Percentiles rank a stretch among this genome's conserved stretches.
These are phyloP conservation scores for Panonychus citri DNA, from an alignment of 1,140 invertebrate species.

Conservation along the genomic window DNA sequence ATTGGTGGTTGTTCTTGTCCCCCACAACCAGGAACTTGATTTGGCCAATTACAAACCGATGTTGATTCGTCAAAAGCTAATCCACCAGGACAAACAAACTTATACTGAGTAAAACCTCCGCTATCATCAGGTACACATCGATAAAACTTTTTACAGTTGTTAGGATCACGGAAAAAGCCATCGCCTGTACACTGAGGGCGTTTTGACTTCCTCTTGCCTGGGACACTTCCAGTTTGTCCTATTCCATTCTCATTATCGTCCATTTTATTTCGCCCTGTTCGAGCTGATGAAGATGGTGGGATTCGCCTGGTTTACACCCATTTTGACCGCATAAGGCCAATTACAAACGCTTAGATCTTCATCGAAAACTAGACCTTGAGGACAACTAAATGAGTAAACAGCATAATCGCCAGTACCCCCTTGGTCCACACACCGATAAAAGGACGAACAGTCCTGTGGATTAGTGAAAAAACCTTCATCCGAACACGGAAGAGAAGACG, in stretches of 20 bases:
- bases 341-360: conserved; percentile 18
- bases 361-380: conserved; percentile 22
- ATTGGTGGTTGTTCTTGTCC: too few species aligned
- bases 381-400: conserved; percentile 12
- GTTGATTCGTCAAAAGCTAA: conserved; percentile 51
- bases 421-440: conserved; percentile 32
- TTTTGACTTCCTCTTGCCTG: too few species aligned
- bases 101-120: not conserved
- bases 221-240: not conserved
- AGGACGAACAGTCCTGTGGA: conserved; percentile 30
- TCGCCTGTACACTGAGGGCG: conserved; percentile 9
- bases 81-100: conserved; percentile 38
- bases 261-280: not conserved
- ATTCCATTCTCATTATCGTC: not conserved
- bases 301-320: not conserved
- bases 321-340: conserved; percentile 13
- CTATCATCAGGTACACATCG: conserved; percentile 8
- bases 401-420: conserved; percentile 23
- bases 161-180: conserved; percentile 14
- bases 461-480: conserved; percentile 38
- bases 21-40: conserved; percentile 44
- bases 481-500: conserved; percentile 21
- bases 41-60: conserved; percentile 46
- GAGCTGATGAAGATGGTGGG: not conserved
- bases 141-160: conserved; percentile 15